These are phyloP conservation scores for Papilio helenus DNA, from an alignment of 1,140 invertebrate species.

Conservation along the genomic window DNA sequence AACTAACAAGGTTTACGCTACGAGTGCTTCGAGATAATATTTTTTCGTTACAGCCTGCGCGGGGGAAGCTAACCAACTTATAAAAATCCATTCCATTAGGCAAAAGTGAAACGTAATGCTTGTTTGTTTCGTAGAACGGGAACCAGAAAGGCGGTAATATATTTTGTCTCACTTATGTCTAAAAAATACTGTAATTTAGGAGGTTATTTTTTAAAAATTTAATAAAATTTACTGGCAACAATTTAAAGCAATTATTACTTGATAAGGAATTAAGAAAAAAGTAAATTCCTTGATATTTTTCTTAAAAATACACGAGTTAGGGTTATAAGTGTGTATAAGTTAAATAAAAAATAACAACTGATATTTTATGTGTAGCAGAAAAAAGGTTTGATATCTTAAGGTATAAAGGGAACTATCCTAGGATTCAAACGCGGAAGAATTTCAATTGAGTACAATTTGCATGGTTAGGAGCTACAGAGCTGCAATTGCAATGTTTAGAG, in stretches of 20 bases:
- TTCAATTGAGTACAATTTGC: slow-evolving; percentile 4
- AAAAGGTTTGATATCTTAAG: not conserved
- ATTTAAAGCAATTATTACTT: not conserved
- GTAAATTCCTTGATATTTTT: too few relatives aligned
- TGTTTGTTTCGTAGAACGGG: not conserved
- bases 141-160: not conserved
- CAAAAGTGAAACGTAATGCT: slow-evolving; percentile 33
- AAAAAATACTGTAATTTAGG: not conserved
- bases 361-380: not conserved
- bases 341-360: too few relatives aligned
- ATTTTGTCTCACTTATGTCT: not conserved
- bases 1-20: slow-evolving; percentile 36
- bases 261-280: too few relatives aligned
- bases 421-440: not conserved
- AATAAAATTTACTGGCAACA: not conserved
- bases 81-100: slow-evolving; percentile 36
- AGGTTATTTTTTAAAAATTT: not conserved
- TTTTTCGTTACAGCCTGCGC: slow-evolving; percentile 21
- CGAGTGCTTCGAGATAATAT: slow-evolving; percentile 31
- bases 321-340: too few relatives aligned
- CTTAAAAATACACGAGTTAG: too few relatives aligned
- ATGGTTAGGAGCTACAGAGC: not conserved
- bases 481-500: slow-evolving; percentile 37
- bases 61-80: slow-evolving; percentile 28
- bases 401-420: not conserved